Evolutionary conservation across 2,113 vertebrate species (phyloP).

Genomic region (Pipra filicauda): DNA sequence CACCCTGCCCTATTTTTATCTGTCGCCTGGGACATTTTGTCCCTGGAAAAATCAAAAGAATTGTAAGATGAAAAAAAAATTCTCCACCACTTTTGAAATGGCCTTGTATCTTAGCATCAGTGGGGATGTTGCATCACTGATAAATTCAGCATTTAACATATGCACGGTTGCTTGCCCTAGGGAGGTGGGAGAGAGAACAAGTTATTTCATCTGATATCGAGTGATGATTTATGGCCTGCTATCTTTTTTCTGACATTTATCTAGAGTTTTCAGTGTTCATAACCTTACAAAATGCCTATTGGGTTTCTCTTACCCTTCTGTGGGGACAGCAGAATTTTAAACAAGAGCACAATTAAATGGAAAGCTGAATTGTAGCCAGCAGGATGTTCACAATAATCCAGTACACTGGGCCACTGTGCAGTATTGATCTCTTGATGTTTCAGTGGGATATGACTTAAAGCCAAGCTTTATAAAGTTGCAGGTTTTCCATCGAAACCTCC

Average conservation of each 20-base stretch:
- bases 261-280: slow-evolving; percentile 68
- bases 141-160: slow-evolving; percentile 62
- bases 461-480: slow-evolving; percentile 2
- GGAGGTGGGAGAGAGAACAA: neutral
- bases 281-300: slow-evolving; percentile 44
- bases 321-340: slow-evolving; percentile 67
- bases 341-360: slow-evolving; percentile 64
- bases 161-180: slow-evolving; percentile 21
- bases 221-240: slow-evolving; percentile 68
- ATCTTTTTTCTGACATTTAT: slow-evolving; percentile 54
- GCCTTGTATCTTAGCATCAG: slow-evolving; percentile 25
- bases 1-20: slow-evolving; percentile 51
- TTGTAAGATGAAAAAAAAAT: slow-evolving; percentile 8
- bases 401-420: neutral
- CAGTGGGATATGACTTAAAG: slow-evolving; percentile 13
- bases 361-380: slow-evolving; percentile 63
- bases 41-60: slow-evolving; percentile 53
- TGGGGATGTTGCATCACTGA: slow-evolving; percentile 7
- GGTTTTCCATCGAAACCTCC: neutral
- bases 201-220: slow-evolving; percentile 50
- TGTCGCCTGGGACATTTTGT: neutral
- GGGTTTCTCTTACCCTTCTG: slow-evolving; percentile 4
- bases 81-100: slow-evolving; percentile 22
- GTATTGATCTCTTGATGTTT: slow-evolving; percentile 50
- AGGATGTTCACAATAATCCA: slow-evolving; percentile 53